Conservation (phyloP, 1,140 invertebrate species). For the Ceratitis capitata region DNA sequence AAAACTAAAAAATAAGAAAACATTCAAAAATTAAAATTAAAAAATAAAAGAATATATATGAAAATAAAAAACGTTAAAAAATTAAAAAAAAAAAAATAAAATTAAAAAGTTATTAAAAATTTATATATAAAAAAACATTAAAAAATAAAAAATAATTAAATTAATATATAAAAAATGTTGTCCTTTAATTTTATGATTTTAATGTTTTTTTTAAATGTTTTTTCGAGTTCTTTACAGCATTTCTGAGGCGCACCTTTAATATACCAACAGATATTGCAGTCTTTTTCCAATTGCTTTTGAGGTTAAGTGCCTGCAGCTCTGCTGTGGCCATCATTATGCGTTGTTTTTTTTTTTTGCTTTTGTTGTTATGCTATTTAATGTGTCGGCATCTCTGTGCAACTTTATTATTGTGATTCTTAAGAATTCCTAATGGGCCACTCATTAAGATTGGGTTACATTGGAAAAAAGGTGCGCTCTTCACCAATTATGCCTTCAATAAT, state of each 20-base stretch:
- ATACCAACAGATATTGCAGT: background rate
- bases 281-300: too few species aligned
- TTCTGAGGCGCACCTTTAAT: background rate
- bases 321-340: background rate
- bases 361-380: background rate
- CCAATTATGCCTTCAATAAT: background rate
- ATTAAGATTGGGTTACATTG: background rate
- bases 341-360: background rate
- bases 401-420: background rate
- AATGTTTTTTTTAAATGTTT: too few species aligned
- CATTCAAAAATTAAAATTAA: too few species aligned
- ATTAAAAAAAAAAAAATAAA: too few species aligned
- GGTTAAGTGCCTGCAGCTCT: background rate
- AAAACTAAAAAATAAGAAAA: too few species aligned
- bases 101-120: too few species aligned
- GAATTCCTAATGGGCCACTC: constrained; percentile 19
- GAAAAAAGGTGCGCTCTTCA: background rate
- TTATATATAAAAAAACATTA: too few species aligned
- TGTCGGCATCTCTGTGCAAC: background rate
- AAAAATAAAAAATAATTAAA: too few species aligned
- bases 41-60: too few species aligned
- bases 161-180: too few species aligned
- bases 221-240: background rate
- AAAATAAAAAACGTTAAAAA: too few species aligned
- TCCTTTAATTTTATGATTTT: background rate